Evolutionary conservation across 1,140 invertebrate species (phyloP).

Genomic region (Macrosteles quadrilineatus): DNA sequence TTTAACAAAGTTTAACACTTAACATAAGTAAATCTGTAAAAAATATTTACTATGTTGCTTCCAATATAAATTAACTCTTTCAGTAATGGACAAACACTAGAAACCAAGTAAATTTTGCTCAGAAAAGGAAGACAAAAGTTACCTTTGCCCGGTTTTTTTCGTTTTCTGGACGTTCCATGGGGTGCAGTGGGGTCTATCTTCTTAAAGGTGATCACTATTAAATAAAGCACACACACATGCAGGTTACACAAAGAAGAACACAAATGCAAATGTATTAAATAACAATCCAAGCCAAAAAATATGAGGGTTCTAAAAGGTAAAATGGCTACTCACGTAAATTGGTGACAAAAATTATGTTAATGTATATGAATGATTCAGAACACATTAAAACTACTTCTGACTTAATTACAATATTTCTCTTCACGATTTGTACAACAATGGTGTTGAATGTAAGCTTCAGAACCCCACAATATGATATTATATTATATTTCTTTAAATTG

Average conservation of each 20-base stretch:
- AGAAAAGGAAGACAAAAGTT: slow-evolving; percentile 41
- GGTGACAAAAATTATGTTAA: no score
- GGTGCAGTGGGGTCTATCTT: slow-evolving; percentile 49
- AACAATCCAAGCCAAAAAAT: no score
- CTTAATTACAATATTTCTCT: no score
- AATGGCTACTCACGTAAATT: no score
- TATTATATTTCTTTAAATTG: no score
- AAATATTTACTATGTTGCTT: neutral
- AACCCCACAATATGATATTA: no score
- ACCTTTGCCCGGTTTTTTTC: slow-evolving; percentile 75
- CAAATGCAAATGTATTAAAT: slow-evolving; percentile 40
- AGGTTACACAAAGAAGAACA: slow-evolving; percentile 42
- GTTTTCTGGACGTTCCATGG: slow-evolving; percentile 62
- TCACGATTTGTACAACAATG: no score
- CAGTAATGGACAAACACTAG: slow-evolving; percentile 53
- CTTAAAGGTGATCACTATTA: slow-evolving; percentile 56
- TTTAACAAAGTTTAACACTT: neutral
- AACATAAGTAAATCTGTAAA: neutral
- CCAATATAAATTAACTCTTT: neutral
- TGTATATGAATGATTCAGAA: no score
- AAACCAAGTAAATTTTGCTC: slow-evolving; percentile 35
- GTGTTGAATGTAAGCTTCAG: no score
- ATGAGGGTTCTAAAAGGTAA: no score
- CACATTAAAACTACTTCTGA: no score
- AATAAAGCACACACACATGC: slow-evolving; percentile 39